Base-by-base conservation (phyloP, 2,888 invertebrate genomes). In the Congeria kusceri region DNA sequence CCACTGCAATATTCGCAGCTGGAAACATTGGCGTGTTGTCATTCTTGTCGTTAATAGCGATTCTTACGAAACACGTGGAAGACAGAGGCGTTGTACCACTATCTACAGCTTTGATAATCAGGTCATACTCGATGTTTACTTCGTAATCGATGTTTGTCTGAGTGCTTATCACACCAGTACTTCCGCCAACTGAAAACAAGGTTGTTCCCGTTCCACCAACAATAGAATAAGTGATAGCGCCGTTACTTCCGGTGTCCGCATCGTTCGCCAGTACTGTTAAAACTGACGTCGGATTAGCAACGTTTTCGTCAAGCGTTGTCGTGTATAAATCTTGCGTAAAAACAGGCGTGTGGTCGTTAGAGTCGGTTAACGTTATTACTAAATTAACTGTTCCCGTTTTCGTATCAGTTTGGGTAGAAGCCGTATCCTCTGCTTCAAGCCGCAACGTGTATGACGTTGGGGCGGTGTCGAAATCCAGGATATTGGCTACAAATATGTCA, bases 401-500 rank as follows among this genome's bases (percentile, higher is more conserved):
- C 18, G 80, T 80, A 28, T 65, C 61, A 74, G 59, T 68, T 13
- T 58, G 29, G n/a, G 65, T 70, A 27, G 56, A 78, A 4, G 77
- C 80, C 0, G 86, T 86, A 65, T 88, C 89, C 39, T 77, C 74
- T 0, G 87, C 88, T 53, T 83, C 72, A 7, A 89, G 67, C 1
- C 73, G 77, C 0, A 89, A 69, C 11, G 44, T 77, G 73, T 86
- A 89, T 4, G 59, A 49, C 23, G 47, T 72, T 11, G 80, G 76
- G 9, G 70, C 39, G 5, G 81, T 83, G 68, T 92, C 91, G 39
- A 85, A 89, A 77, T 92, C 91, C 18, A 92, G 83, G 0, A 56
- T 23, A 11, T 84, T 84, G 59, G 83, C 80, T 1, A 88, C 86
- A 3, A 84, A 75, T 4, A 91, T 71, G 20, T 87, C 77, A 1